Evolutionary conservation across 1,140 invertebrate genomes (phyloP).

Genomic region (Piezodorus guildinii): DNA sequence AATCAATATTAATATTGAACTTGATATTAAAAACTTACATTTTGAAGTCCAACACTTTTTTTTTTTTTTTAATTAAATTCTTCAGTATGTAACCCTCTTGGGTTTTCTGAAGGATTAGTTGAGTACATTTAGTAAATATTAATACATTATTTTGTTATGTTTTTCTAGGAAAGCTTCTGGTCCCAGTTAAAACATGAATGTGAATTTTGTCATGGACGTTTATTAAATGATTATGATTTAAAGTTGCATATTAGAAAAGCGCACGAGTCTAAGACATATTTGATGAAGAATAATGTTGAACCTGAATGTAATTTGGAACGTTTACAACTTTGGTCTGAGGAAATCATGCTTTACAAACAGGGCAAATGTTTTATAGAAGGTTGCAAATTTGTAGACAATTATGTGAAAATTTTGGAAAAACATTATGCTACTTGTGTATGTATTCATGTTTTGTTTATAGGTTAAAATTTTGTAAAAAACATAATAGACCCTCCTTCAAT

Average conservation of each 20-base stretch:
- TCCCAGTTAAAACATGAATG: background rate
- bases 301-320: background rate
- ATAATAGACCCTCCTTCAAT: too few relatives aligned
- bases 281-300: too few relatives aligned
- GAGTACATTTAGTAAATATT: too few relatives aligned
- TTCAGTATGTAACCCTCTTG: too few relatives aligned
- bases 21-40: too few relatives aligned
- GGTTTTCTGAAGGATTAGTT: too few relatives aligned
- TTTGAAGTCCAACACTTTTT: too few relatives aligned
- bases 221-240: background rate
- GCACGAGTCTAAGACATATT: background rate
- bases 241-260: background rate
- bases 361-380: background rate
- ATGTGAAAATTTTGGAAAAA: background rate
- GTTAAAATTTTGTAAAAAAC: too few relatives aligned
- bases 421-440: slow-evolving; percentile 4
- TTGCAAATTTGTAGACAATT: background rate
- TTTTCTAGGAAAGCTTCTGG: slow-evolving; percentile 6
- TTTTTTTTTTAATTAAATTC: too few relatives aligned
- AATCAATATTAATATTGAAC: too few relatives aligned
- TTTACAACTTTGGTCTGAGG: background rate
- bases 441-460: background rate
- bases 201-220: background rate
- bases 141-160: too few relatives aligned
- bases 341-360: background rate